A percentile compares a stretch with the other conserved stretches of the same genome.
phyloP scores from a whole-genome alignment of 2,888 invertebrate genomes.

The Chelonus formosanus region DNA sequence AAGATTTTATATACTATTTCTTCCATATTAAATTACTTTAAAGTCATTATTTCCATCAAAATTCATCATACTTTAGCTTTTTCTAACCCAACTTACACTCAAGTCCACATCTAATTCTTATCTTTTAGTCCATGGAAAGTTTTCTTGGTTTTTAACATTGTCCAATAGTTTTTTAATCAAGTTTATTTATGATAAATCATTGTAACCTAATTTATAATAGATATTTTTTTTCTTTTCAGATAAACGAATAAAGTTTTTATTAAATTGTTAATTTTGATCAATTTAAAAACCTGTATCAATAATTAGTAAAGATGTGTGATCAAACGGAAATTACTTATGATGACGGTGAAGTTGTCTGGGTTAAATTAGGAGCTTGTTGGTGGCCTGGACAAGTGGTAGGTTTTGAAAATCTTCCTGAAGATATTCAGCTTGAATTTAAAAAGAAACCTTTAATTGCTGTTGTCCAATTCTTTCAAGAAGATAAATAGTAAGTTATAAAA shows the following conservation, averaged over 20 bases:
- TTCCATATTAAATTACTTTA: background rate
- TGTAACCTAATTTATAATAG: too few species aligned
- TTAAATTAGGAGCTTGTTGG: slow-evolving; percentile 82
- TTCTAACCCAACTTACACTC: too few species aligned
- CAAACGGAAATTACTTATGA: slow-evolving; percentile 74
- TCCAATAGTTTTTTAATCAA: too few species aligned
- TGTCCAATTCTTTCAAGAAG: slow-evolving; percentile 87
- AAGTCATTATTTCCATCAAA: too few species aligned
- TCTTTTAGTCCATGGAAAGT: too few species aligned
- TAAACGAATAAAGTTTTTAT: background rate
- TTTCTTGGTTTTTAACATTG: too few species aligned
- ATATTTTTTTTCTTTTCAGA: too few species aligned
- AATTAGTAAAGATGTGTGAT: slow-evolving; percentile 71
- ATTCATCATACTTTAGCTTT: too few species aligned
- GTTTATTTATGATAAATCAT: too few species aligned
- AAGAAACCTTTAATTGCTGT: slow-evolving; percentile 78
- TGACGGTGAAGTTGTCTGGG: slow-evolving; percentile 86
- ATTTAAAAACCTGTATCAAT: background rate
- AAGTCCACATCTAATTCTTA: too few species aligned
- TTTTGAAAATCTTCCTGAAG: slow-evolving; percentile 72
- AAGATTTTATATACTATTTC: background rate
- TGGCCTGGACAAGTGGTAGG: slow-evolving; percentile 85
- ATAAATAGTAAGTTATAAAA: slow-evolving; percentile 75
- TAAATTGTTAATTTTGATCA: background rate
- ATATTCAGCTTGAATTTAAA: slow-evolving; percentile 72